Evolutionary conservation across 92 coral and sea anemone species (phyloP).

Genomic region (Metridium senile): DNA sequence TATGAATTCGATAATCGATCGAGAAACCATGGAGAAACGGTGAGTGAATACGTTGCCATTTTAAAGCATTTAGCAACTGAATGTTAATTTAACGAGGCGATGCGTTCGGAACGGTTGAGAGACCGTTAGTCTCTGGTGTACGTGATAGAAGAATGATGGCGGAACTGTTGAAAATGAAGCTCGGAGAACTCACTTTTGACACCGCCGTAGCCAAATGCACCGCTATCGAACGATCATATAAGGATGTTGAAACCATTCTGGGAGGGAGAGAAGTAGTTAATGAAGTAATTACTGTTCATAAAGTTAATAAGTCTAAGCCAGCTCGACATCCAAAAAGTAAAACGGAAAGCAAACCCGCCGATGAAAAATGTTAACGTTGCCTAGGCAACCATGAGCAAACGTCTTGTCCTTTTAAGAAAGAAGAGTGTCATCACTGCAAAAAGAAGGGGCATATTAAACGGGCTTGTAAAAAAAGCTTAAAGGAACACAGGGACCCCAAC

Average conservation of each 20-base stretch:
- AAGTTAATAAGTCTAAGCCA: slow-evolving; percentile 11
- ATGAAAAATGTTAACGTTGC: slow-evolving; percentile 26
- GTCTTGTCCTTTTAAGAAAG: slow-evolving; percentile 40
- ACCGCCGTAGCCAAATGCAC: slow-evolving; percentile 46
- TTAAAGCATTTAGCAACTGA: no score
- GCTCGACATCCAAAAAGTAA: slow-evolving; percentile 20
- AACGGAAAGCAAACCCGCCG: slow-evolving; percentile 28
- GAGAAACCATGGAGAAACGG: slow-evolving; percentile 48
- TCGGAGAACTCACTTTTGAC: slow-evolving; percentile 63
- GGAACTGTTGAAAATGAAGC: slow-evolving; percentile 45
- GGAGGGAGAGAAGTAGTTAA: slow-evolving; percentile 29
- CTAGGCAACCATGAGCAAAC: slow-evolving; percentile 26
- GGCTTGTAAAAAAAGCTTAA: slow-evolving; percentile 26
- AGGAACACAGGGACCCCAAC: slow-evolving; percentile 31
- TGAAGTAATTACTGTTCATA: neutral
- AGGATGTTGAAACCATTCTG: slow-evolving; percentile 44
- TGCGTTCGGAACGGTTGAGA: slow-evolving; percentile 55
- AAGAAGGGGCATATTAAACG: slow-evolving; percentile 42
- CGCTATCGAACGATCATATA: slow-evolving; percentile 41
- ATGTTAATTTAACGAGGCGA: slow-evolving; percentile 61
- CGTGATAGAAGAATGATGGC: slow-evolving; percentile 59
- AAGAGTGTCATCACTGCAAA: slow-evolving; percentile 40
- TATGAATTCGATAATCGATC: slow-evolving; percentile 59
- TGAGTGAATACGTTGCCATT: no score
- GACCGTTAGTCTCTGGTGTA: slow-evolving; percentile 51